A percentile compares a stretch with the other conserved stretches of the same genome.
Evolutionary conservation across 37 sponge, comb jelly and placozoan species (phyloP).

Genomic region (Haliclona indistincta): DNA sequence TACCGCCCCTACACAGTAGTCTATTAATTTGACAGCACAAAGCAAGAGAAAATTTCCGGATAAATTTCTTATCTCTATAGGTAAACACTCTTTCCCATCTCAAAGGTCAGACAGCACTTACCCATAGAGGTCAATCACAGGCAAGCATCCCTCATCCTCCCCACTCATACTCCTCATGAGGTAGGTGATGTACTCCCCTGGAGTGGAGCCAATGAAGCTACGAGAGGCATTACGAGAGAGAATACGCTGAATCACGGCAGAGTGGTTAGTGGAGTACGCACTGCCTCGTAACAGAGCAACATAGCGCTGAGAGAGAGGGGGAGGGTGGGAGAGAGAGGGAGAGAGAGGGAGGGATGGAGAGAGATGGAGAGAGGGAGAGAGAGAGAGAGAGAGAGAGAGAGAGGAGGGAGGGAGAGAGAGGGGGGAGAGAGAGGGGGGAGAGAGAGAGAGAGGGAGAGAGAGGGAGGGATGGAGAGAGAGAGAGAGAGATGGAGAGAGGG

Average conservation of each 20-base stretch:
- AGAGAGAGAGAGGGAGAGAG: too few relatives aligned
- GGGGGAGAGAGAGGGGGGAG: conserved; percentile 13
- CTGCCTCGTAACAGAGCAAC: conserved; percentile 59
- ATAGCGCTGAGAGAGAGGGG: too few relatives aligned
- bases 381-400: background rate
- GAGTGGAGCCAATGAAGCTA: conserved; percentile 70
- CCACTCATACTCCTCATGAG: conserved; percentile 53
- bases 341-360: too few relatives aligned
- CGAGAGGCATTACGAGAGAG: conserved; percentile 1
- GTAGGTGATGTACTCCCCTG: conserved; percentile 71
- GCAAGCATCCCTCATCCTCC: conserved; percentile 39
- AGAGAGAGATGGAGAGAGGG: too few relatives aligned
- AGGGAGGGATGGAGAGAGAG: too few relatives aligned
- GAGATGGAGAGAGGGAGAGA: too few relatives aligned
- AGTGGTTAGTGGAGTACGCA: background rate
- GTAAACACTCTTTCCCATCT: background rate
- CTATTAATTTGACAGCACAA: too few relatives aligned
- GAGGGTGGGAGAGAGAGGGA: too few relatives aligned
- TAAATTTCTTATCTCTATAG: background rate
- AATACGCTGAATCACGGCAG: background rate
- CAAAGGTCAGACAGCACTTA: conserved; percentile 15
- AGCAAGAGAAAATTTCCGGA: too few relatives aligned
- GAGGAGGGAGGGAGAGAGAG: background rate
- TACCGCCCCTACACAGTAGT: too few relatives aligned
- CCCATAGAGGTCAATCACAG: conserved; percentile 78